Base-by-base conservation (phyloP, 2,888 invertebrate genomes). In the Cybosia mesomella region DNA sequence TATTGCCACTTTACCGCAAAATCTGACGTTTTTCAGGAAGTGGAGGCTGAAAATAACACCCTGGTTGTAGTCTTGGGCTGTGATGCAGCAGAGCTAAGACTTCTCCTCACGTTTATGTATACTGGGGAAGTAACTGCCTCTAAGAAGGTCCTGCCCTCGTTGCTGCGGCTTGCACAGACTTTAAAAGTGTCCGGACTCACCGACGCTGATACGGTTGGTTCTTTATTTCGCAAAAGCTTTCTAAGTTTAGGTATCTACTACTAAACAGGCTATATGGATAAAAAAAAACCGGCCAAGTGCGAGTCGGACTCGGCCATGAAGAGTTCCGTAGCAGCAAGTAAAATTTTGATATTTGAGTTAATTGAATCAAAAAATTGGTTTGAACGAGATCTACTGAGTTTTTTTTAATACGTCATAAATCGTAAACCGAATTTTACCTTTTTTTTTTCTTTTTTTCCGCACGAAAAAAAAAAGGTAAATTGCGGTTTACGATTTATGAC, bases 51-150 rank as follows among this genome's bases (percentile, higher is more conserved):
- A 58, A 96, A 96, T 88, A 97, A 97, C 91, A 97, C 97, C 0
- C 95, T 97, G 57, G 96, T 97, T 57, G 96, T 97, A 68, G 95
- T 97, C 62, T 96, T 97, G 69, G 96, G 97, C 73, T 97, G 97
- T 80, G 96, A 96, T 70, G 96, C 96, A 73, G 94, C 96, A n/a
- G 97, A 97, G 86, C 92, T 97, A 69, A 95, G 96, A 66, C 96
- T 98, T 15, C 96, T 98, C 70, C 96, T 98, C 53, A 97, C 97
- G 5, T 98, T 98, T 90, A 98, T 98, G 97, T 98, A 98, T 91
- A 97, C 97, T 61, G 98, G 98, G 3, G 98, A 98, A 90, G 98
- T 98, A 84, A 97, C 98, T 72, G 97, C 98, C 39, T 97, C 97
- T 73, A 97, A 97, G 90, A 96, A 96, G 82, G 96, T 97, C 87